phyloP scores from a whole-genome alignment of 2,888 invertebrate genomes.

The Aricia artaxerxes region DNA sequence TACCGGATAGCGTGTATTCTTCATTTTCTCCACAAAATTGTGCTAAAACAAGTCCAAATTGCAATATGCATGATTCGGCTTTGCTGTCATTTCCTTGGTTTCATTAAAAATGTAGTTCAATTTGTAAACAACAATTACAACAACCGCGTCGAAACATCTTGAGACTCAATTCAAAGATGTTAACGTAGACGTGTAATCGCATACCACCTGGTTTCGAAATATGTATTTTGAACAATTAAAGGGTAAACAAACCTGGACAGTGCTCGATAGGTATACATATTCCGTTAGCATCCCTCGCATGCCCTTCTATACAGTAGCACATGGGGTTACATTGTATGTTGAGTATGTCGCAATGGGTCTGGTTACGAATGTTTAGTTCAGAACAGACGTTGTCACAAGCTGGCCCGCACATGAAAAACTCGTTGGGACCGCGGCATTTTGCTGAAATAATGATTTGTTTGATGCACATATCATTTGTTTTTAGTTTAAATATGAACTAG shows the following conservation, averaged over 20 bases:
- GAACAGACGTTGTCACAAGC: conserved; percentile 36
- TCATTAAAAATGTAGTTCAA: no score
- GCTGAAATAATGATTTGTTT: conserved; percentile 30
- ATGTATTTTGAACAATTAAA: background rate
- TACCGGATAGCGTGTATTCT: conserved; percentile 38
- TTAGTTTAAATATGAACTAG: background rate
- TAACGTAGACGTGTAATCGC: background rate
- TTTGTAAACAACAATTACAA: no score
- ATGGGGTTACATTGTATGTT: conserved; percentile 45
- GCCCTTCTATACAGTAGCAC: conserved; percentile 51
- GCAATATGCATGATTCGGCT: background rate
- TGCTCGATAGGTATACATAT: conserved; percentile 41
- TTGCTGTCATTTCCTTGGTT: background rate
- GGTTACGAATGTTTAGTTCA: conserved; percentile 32
- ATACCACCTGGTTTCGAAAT: no score
- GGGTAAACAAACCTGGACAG: background rate
- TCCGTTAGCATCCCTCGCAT: conserved; percentile 39
- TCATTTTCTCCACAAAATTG: conserved; percentile 1
- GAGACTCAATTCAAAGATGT: no score
- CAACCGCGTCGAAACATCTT: background rate
- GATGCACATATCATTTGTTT: background rate
- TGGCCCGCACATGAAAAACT: conserved; percentile 34
- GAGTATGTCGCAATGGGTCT: conserved; percentile 34
- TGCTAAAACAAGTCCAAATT: conserved; percentile 18
- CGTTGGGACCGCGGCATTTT: conserved; percentile 34